Percentiles rank a stretch among this genome's conserved stretches.
Evolutionary conservation across 2,113 vertebrate species (phyloP).

Genomic region (Telmatochromis bifrenatus): DNA sequence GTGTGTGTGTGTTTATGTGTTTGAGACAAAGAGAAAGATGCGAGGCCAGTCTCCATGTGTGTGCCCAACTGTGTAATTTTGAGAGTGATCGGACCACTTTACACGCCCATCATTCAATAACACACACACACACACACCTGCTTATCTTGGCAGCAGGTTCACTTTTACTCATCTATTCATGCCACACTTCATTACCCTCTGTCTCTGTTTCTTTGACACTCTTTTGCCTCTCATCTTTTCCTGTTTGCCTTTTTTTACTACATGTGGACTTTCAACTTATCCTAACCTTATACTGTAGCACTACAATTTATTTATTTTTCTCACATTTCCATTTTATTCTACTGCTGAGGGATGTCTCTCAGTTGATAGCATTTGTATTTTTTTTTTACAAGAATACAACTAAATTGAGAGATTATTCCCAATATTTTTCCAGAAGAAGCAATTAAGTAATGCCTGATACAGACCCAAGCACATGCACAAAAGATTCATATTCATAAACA

Average conservation of each 20-base stretch:
- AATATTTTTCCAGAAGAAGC: background rate
- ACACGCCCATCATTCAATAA: conserved; percentile 27
- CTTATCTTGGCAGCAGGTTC: conserved; percentile 32
- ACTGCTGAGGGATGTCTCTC: background rate
- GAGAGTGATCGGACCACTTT: conserved; percentile 34
- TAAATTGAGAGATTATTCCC: background rate
- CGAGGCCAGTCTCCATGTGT: background rate
- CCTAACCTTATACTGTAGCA: background rate
- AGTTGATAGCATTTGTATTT: background rate
- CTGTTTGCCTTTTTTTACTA: background rate
- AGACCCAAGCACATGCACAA: background rate
- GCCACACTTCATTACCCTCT: conserved; percentile 38
- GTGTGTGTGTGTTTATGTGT: background rate
- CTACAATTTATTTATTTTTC: background rate
- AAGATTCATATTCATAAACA: background rate
- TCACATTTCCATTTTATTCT: background rate
- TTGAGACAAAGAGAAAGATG: background rate
- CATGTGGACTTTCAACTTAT: background rate
- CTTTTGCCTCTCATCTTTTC: background rate
- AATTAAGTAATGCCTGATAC: background rate
- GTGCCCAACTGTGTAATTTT: conserved; percentile 28
- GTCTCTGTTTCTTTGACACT: background rate
- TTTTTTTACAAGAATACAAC: background rate
- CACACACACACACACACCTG: background rate
- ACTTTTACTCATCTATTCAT: conserved; percentile 24